phyloP scores from a whole-genome alignment of 2,888 invertebrate species.

The Agonopterix arenella region DNA sequence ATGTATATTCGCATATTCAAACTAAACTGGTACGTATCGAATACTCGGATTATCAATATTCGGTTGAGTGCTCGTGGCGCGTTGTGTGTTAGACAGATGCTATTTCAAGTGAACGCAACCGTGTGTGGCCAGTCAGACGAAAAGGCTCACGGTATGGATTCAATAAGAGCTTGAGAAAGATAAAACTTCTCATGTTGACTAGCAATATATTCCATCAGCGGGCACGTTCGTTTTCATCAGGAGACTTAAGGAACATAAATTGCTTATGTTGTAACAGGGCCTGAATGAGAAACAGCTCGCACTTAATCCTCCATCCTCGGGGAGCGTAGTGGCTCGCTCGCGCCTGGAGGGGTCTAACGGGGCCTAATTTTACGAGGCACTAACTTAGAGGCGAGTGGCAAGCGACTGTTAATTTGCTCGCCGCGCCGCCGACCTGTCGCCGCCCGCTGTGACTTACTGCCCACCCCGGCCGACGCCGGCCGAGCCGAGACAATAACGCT shows the following conservation, averaged over 20 bases:
- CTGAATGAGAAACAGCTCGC: constrained; percentile 43
- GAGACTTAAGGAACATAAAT: constrained; percentile 4
- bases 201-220: constrained; percentile 6
- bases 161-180: constrained; percentile 11
- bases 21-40: constrained; percentile 19
- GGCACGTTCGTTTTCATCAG: constrained; percentile 2
- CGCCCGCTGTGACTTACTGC: constrained; percentile 69
- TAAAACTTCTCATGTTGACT: not conserved
- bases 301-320: constrained; percentile 42
- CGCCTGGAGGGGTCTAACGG: constrained; percentile 59
- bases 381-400: constrained; percentile 69
- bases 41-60: constrained; percentile 48
- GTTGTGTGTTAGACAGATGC: constrained; percentile 43
- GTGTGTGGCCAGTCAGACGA: constrained; percentile 34
- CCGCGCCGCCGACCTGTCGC: constrained; percentile 59
- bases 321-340: constrained; percentile 35
- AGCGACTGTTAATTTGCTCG: constrained; percentile 71
- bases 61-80: constrained; percentile 43
- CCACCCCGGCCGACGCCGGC: constrained; percentile 16
- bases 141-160: constrained; percentile 30
- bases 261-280: constrained; percentile 29
- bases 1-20: constrained; percentile 18
- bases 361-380: constrained; percentile 73
- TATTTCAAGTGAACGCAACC: constrained; percentile 43
- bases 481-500: constrained; percentile 35